Percentiles rank a stretch among this genome's conserved stretches.
These are phyloP conservation scores for Tinea semifulvella DNA, from an alignment of 2,888 invertebrate genomes.

Conservation along the genomic window DNA sequence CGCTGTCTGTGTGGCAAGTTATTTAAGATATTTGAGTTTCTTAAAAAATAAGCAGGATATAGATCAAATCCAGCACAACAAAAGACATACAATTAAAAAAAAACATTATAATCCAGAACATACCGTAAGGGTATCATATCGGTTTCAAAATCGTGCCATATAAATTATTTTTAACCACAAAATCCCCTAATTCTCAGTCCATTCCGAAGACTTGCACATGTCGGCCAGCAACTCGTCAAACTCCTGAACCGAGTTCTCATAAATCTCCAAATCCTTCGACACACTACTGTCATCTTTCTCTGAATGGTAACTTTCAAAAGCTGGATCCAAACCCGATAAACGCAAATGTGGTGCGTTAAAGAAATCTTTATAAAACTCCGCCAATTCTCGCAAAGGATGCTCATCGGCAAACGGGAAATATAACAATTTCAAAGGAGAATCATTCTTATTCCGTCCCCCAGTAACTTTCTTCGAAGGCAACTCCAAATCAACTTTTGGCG, in stretches of 20 bases:
- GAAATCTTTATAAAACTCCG: conserved; percentile 82
- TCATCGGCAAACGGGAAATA: conserved; percentile 82
- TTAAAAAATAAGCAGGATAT: no score
- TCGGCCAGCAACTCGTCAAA: conserved; percentile 81
- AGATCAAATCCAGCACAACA: no score
- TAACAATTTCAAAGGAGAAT: conserved; percentile 74
- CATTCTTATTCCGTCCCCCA: conserved; percentile 55
- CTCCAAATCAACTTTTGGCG: conserved; percentile 25
- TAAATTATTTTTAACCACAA: not conserved
- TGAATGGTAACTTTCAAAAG: conserved; percentile 18
- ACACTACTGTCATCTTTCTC: conserved; percentile 54
- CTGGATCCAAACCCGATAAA: conserved; percentile 32
- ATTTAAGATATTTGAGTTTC: no score
- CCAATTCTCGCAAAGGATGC: conserved; percentile 77
- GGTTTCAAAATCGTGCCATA: conserved; percentile 1
- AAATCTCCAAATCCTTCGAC: conserved; percentile 75
- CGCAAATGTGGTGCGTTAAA: conserved; percentile 72
- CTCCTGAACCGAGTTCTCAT: conserved; percentile 77
- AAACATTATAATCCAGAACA: no score
- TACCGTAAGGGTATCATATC: no score
- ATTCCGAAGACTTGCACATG: conserved; percentile 72
- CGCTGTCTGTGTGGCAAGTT: no score
- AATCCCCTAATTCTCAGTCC: conserved; percentile 49
- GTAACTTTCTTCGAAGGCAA: conserved; percentile 54
- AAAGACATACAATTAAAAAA: no score